Evolutionary conservation across 2,888 invertebrate genomes (phyloP), one percentile per base, ranked within the genome.

Genomic region (Ferrisia virgata): DNA sequence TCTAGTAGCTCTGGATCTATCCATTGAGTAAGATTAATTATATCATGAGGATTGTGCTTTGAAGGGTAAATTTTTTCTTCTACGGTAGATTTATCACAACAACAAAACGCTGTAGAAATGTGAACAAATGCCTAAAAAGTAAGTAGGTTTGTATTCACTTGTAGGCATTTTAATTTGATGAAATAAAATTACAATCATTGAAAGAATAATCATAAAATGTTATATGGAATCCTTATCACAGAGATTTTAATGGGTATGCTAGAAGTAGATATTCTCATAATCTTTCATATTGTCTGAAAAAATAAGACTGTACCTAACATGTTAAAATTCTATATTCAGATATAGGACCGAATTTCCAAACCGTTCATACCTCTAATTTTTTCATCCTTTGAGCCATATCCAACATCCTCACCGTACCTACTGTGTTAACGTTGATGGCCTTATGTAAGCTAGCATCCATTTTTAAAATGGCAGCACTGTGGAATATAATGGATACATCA

Each of bases 41-140:
- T 90, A 85, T 94, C 93, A 85, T 93, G 90, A 0, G 95, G 94
- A 86, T 93, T 82, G 94, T 92, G 58, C 9, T 25, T 58, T 25
- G 58, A 58, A 9, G 58, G 58, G 9, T 58, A 58, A 25, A 58
- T 22, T 89, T 91, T 93, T 88, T 98, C 98, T 86, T 94, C 93
- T 89, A 97, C 93, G 84, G 93, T 93, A 13, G 93, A 92, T 86
- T 94, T 92, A 2, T 58, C 58, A 11, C 58, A 58, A 11, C 58
- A 58, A 88, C 98, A 97, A 88, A 97, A 99, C 0, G 98, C 98
- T 0, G 98, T 98, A 8, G 97, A 97, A 15, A 97, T 91, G 88
- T 99, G 97, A 6, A 98, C 91, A 86, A 96, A 93, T 0, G 93
- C 92, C 86, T 89, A 87, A 6, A 79, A 76, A 8, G 13, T 40